A percentile compares a stretch with the other conserved stretches of the same genome.
Evolutionary conservation across 1,140 invertebrate species (phyloP).

Genomic region (Drosophila nannoptera): DNA sequence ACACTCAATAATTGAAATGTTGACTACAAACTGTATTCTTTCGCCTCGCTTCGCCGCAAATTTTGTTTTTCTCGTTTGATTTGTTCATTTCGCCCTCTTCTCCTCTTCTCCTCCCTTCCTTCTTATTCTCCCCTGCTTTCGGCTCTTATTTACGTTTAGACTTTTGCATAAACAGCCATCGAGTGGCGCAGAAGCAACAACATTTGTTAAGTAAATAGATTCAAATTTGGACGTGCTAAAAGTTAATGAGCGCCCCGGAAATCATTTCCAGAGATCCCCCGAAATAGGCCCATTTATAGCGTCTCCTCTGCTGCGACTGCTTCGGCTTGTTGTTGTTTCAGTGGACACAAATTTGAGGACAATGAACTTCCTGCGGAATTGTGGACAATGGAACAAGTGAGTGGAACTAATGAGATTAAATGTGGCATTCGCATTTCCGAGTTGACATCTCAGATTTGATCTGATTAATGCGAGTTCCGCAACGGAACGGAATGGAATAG

Average conservation of each 20-base stretch:
- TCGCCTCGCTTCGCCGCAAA: not conserved
- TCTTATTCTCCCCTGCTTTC: not conserved
- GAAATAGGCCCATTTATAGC: conserved; percentile 7
- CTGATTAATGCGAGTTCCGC: not conserved
- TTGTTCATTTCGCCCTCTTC: conserved; percentile 8
- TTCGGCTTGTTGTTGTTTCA: conserved; percentile 1
- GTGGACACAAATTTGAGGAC: conserved; percentile 3
- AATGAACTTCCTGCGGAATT: conserved; percentile 15
- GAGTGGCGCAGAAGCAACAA: conserved; percentile 14
- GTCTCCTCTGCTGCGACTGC: too few relatives aligned
- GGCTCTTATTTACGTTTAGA: conserved; percentile 16
- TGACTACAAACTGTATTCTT: conserved; percentile 21
- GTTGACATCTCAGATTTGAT: not conserved
- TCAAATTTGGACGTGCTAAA: conserved; percentile 59
- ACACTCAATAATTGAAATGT: conserved; percentile 21
- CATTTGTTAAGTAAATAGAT: conserved; percentile 60
- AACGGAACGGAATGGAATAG: not conserved
- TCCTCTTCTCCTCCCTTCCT: not conserved
- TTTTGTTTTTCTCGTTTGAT: not conserved
- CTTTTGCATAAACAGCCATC: conserved; percentile 30
- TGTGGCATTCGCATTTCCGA: not conserved
- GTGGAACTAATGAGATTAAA: conserved; percentile 1
- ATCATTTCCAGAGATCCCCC: conserved; percentile 50
- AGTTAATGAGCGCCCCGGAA: conserved; percentile 68
- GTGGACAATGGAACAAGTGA: conserved; percentile 11